Conservation (phyloP, 2,113 vertebrate species). For the Aplodontia rufa region DNA sequence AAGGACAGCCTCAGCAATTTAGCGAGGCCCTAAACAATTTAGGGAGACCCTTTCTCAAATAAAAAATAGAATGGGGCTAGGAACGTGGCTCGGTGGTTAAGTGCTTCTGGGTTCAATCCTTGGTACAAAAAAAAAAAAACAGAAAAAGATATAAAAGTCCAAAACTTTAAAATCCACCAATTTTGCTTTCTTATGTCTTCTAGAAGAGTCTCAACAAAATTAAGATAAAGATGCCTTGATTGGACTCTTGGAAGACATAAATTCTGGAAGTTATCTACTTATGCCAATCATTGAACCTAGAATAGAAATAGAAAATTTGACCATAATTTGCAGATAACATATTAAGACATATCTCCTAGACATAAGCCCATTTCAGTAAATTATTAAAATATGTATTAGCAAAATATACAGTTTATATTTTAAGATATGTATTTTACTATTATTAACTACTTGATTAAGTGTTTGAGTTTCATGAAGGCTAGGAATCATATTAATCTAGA, state of each 20-base stretch:
- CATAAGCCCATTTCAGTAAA: neutral
- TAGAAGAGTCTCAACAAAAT: conserved; percentile 5
- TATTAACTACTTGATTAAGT: neutral
- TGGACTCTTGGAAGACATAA: neutral
- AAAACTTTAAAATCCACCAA: neutral
- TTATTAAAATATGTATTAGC: neutral
- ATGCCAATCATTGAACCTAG: neutral
- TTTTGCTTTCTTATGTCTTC: neutral
- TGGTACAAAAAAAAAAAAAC: too few species aligned
- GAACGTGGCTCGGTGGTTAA: too few species aligned
- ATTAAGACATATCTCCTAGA: neutral
- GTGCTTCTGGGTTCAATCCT: too few species aligned
- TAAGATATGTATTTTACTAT: neutral
- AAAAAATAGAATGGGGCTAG: too few species aligned
- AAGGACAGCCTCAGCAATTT: too few species aligned
- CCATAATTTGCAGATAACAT: neutral
- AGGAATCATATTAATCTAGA: neutral
- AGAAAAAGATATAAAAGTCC: too few species aligned
- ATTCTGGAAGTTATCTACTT: neutral
- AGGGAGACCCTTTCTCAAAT: too few species aligned
- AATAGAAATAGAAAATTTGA: neutral
- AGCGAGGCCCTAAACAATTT: too few species aligned
- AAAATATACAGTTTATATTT: neutral
- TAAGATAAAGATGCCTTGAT: neutral
- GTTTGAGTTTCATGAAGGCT: neutral